Evolutionary conservation across 2,797 vertebrate genomes (phyloP).

Genomic region (Bovichtus diacanthus): DNA sequence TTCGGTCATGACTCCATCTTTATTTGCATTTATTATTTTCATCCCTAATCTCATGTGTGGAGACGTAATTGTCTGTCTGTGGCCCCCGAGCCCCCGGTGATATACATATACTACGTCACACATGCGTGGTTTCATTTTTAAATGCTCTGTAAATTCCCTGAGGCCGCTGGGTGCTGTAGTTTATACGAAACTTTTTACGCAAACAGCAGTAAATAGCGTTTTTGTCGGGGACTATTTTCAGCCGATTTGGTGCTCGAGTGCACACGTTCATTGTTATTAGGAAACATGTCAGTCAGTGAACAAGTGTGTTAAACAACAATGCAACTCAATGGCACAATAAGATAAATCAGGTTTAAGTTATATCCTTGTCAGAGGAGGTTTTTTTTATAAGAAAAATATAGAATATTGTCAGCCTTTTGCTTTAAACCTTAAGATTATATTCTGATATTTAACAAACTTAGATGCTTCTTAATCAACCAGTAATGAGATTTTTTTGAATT

Average conservation of each 20-base stretch:
- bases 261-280: background rate
- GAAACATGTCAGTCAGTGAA: background rate
- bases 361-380: background rate
- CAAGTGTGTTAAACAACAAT: background rate
- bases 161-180: background rate
- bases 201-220: background rate
- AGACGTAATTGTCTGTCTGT: background rate
- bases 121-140: background rate
- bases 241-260: background rate
- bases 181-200: background rate
- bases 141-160: background rate
- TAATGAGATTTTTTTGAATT: too few relatives aligned
- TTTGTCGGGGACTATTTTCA: background rate
- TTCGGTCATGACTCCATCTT: background rate
- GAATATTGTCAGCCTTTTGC: background rate
- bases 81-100: background rate
- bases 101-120: too few relatives aligned
- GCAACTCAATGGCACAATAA: background rate
- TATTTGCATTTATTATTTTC: background rate
- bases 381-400: too few relatives aligned
- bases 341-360: background rate
- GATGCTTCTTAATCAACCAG: too few relatives aligned
- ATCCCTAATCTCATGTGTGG: background rate
- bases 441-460: too few relatives aligned
- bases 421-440: too few relatives aligned